Evolutionary conservation across 2,888 invertebrate genomes (phyloP).

Genomic region (Capitulum mitella): DNA sequence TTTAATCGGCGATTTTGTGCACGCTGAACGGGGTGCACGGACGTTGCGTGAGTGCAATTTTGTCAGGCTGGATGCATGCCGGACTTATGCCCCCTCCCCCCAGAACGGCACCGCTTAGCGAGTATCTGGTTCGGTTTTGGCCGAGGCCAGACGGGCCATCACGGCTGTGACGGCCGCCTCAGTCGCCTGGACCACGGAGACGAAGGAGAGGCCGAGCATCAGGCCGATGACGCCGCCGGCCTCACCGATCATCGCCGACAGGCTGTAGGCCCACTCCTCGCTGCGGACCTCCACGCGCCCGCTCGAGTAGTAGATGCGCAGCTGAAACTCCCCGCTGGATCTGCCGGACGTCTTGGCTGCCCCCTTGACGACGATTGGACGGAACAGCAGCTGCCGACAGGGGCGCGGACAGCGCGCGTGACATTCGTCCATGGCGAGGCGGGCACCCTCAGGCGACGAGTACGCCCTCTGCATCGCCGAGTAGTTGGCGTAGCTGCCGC

Average conservation of each 20-base stretch:
- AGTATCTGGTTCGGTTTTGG: no score
- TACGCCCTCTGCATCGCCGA: background rate
- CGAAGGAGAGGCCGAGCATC: background rate
- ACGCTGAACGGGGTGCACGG: no score
- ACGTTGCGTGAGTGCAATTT: no score
- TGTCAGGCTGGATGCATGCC: no score
- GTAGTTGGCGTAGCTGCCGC: slow-evolving; percentile 11
- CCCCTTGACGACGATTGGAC: background rate
- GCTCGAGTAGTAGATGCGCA: background rate
- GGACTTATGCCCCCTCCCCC: no score
- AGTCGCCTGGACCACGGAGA: background rate
- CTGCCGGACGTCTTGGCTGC: background rate
- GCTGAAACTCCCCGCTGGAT: background rate
- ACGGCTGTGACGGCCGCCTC: background rate
- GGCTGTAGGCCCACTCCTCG: background rate
- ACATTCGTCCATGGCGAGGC: background rate
- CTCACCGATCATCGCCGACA: slow-evolving; percentile 19
- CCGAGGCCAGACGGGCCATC: background rate
- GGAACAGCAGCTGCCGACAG: background rate
- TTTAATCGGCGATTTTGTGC: no score
- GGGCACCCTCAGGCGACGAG: background rate
- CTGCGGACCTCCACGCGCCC: background rate
- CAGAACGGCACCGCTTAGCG: no score
- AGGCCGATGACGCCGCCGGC: slow-evolving; percentile 10
- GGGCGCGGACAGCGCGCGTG: background rate